These are phyloP conservation scores for Leucoma salicis DNA, from an alignment of 2,888 invertebrate genomes.

Conservation along the genomic window DNA sequence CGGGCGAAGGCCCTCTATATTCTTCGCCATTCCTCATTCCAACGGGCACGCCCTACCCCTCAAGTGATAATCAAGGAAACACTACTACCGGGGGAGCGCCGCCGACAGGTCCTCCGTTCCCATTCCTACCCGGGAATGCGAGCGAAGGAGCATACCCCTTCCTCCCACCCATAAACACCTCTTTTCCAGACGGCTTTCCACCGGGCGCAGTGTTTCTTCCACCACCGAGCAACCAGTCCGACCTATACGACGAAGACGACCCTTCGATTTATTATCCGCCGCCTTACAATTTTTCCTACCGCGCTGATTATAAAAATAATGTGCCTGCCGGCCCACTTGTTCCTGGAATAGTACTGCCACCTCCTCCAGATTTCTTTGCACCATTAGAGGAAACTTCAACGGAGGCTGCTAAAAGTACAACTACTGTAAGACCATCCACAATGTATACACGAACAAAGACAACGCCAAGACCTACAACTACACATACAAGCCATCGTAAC, in stretches of 20 bases:
- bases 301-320: constrained; percentile 87
- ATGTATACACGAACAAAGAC: constrained; percentile 58
- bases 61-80: constrained; percentile 85
- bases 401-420: constrained; percentile 52
- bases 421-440: constrained; percentile 43
- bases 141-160: constrained; percentile 80
- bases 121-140: constrained; percentile 83
- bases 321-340: constrained; percentile 93
- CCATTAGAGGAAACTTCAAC: constrained; percentile 82
- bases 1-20: constrained; percentile 79
- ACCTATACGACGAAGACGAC: constrained; percentile 94
- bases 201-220: constrained; percentile 82
- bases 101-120: constrained; percentile 84
- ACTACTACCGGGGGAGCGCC: constrained; percentile 85
- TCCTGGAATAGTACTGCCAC: constrained; percentile 93
- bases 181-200: constrained; percentile 81
- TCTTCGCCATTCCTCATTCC: constrained; percentile 83
- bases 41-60: constrained; percentile 78
- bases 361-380: constrained; percentile 93
- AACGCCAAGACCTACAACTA: constrained; percentile 56
- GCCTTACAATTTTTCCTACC: constrained; percentile 93
- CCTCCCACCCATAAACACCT: constrained; percentile 81
- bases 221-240: constrained; percentile 88
- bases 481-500: constrained; percentile 55
- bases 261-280: constrained; percentile 95